phyloP scores from a whole-genome alignment of 2,888 invertebrate genomes.

The Hartigia nigra region DNA sequence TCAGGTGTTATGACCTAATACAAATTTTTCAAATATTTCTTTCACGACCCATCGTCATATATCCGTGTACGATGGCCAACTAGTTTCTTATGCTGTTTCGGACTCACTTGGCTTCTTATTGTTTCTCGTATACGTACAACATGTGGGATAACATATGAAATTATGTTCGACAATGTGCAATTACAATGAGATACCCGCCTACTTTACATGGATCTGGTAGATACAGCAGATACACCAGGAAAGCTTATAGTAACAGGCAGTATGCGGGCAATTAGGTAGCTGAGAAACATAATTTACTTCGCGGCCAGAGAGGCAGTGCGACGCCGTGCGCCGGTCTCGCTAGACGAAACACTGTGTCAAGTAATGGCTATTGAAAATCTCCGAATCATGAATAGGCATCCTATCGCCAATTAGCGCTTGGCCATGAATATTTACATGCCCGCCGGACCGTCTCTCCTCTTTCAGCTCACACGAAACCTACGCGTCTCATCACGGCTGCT shows the following conservation, averaged over 20 bases:
- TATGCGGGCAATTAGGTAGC: conserved; percentile 48
- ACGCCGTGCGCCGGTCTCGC: not conserved
- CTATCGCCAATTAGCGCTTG: conserved; percentile 60
- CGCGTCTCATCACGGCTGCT: conserved; percentile 30
- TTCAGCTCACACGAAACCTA: conserved; percentile 13
- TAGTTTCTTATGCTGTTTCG: conserved; percentile 17
- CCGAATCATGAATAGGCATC: conserved; percentile 63
- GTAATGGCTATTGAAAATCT: conserved; percentile 61
- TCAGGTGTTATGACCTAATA: not conserved
- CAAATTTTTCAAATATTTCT: not conserved
- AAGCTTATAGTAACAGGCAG: conserved; percentile 38
- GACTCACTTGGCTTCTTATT: conserved; percentile 42
- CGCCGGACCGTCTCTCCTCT: conserved; percentile 33
- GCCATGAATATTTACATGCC: conserved; percentile 59
- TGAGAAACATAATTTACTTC: conserved; percentile 51
- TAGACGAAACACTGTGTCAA: conserved; percentile 38
- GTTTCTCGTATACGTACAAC: conserved; percentile 42
- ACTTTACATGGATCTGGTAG: conserved; percentile 43
- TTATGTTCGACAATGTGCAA: conserved; percentile 53
- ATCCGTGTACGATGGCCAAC: no score
- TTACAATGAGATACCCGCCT: conserved; percentile 42
- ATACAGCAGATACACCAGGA: conserved; percentile 32
- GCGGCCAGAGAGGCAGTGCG: not conserved
- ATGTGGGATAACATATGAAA: conserved; percentile 38
- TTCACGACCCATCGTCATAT: no score